A percentile compares a stretch with the other conserved stretches of the same genome.
Evolutionary conservation across 2,797 vertebrate genomes (phyloP).

Genomic region (Acanthopagrus latus): DNA sequence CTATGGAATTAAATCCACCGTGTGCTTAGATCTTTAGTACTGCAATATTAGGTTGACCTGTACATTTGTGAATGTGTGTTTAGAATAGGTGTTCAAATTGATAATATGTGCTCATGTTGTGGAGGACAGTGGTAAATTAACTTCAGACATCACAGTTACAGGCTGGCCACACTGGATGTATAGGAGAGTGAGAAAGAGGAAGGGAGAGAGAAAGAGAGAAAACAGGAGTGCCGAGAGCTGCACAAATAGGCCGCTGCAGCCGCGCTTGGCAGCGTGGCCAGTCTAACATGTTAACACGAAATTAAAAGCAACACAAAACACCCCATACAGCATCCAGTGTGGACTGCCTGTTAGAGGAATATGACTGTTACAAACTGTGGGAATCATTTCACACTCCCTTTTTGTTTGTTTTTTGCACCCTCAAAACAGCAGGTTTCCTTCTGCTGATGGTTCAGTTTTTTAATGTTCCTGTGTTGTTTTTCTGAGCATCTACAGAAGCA

Average conservation of each 20-base stretch:
- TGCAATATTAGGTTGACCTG: background rate
- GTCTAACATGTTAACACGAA: too few relatives aligned
- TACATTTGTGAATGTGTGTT: constrained; percentile 6
- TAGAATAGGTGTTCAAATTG: background rate
- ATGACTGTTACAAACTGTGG: constrained; percentile 43
- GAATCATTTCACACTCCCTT: background rate
- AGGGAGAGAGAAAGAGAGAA: too few relatives aligned
- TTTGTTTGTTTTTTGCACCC: background rate
- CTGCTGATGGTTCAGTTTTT: background rate
- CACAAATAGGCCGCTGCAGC: too few relatives aligned
- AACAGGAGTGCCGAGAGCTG: too few relatives aligned
- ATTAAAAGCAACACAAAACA: too few relatives aligned
- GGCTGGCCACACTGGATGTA: too few relatives aligned
- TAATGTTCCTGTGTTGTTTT: background rate
- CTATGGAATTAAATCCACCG: constrained; percentile 1
- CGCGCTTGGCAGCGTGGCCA: too few relatives aligned
- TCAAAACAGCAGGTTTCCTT: background rate
- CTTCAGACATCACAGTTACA: constrained; percentile 1
- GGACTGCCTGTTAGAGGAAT: background rate
- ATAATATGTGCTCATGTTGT: background rate
- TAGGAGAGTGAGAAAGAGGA: too few relatives aligned
- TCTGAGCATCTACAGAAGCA: background rate
- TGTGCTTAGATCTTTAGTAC: constrained; percentile 5
- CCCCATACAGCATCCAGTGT: too few relatives aligned
- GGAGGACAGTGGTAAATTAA: background rate